Base-by-base conservation (phyloP, 2,888 invertebrate species). In the Melinopterus prodromus region DNA sequence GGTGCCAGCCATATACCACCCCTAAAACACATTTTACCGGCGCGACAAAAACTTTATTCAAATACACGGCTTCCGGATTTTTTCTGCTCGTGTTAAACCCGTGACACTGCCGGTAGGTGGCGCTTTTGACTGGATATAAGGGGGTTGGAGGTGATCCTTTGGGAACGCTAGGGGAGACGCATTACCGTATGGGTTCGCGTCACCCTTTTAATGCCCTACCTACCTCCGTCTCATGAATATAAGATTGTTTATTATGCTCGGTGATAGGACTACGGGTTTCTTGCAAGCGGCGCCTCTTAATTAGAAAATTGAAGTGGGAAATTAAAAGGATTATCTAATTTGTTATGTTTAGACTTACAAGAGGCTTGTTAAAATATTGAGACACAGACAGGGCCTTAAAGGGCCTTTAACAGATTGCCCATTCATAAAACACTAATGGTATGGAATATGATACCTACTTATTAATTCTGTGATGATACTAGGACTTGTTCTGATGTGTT, bases 41-140 rank as follows among this genome's bases (percentile, higher is more conserved):
- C 82, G 83, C 82, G 83, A 83, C 83, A 83, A 83, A 81, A 82
- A 82, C 83, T 81, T 83, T 82, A 84, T 84, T 82, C 84, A 82
- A 84, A 82, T 84, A 74, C 74, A 35, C 35, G 53, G 53, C 53
- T 53, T 53, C 53, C 53, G 53, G 53, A 53, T 53, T 53, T 53
- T 53, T 53, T 53, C 53, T 53, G 1, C 53, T 2, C 53, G 53
- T 53, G 53, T 53, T 53, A 53, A 53, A 53, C 53, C 53, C 12
- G 53, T 53, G 53, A 53, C 53, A 53, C 53, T 53, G 53, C 12
- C 53, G 53, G 53, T 53, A 53, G 53, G 53, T 53, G 53, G 53
- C 53, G 53, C 12, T 53, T 53, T 53, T 9, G 12, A 7, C 53
- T 53, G 53, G 53, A 53, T 53, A 53, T 53, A 53, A 53, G 53